A percentile compares a stretch with the other conserved stretches of the same genome.
phyloP scores from a whole-genome alignment of 1,140 invertebrate genomes.

The Ditylenchus dipsaci region DNA sequence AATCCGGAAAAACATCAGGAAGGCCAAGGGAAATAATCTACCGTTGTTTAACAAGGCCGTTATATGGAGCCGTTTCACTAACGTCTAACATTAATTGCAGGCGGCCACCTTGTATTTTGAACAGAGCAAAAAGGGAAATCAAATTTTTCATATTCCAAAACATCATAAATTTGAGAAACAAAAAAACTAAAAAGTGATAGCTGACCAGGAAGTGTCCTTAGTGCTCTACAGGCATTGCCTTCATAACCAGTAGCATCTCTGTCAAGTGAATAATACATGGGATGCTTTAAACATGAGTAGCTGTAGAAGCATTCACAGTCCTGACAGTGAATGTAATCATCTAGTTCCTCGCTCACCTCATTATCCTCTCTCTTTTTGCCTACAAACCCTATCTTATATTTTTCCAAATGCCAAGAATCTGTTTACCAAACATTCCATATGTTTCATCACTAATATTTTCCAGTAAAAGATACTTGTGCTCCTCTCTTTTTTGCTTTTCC shows the following conservation, averaged over 20 bases:
- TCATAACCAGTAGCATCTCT: not conserved
- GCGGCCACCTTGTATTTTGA: too few relatives aligned
- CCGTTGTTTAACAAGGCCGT: too few relatives aligned
- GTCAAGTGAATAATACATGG: slow-evolving; percentile 20
- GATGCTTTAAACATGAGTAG: slow-evolving; percentile 21
- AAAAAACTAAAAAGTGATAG: too few relatives aligned
- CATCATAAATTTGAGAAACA: too few relatives aligned
- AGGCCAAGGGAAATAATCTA: too few relatives aligned
- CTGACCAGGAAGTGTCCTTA: slow-evolving; percentile 11
- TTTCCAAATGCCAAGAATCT: not conserved
- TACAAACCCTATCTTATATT: not conserved
- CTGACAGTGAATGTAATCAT: slow-evolving; percentile 21
- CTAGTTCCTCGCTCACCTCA: slow-evolving; percentile 6
- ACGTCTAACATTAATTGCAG: too few relatives aligned
- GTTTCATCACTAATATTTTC: not conserved
- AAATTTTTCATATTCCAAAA: too few relatives aligned
- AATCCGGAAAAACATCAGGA: too few relatives aligned
- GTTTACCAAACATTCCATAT: slow-evolving; percentile 1
- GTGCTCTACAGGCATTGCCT: slow-evolving; percentile 10
- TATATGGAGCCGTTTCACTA: too few relatives aligned
- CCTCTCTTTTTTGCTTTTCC: slow-evolving; percentile 15
- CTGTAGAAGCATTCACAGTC: slow-evolving; percentile 10
- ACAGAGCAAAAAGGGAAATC: too few relatives aligned
- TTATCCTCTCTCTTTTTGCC: not conserved
- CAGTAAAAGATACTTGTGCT: not conserved